Evolutionary conservation across 1,140 invertebrate genomes (phyloP), one percentile per base, ranked within the genome.

Genomic region (Vanessa tameamea): DNA sequence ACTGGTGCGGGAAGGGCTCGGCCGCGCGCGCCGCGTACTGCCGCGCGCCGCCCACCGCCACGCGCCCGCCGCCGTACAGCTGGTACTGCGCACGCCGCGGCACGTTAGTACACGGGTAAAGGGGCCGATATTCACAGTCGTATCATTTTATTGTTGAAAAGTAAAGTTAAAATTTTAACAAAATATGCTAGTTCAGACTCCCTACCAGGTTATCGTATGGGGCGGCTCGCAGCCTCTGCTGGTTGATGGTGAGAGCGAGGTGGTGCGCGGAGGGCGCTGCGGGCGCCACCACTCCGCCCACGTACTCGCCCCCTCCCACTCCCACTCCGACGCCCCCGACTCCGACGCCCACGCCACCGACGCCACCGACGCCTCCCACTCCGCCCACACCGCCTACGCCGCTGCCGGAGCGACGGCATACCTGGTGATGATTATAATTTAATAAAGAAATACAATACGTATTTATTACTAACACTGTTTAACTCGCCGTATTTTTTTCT

Each of bases 1-100:
- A 92, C 84, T 97, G 97, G 87, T 97, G 97, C 82, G 96, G 96
- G 91, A 98, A 97, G 75, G 95, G 95, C 88, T 97, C 96, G 37
- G 95, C 93, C 84, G 96, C 92, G 73, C 84, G 93, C 76, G 92
- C 92, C 75, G 89, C 93, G 86, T 87, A 94, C 92, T 77, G 95
- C 82, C 92, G 94, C 94, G 88, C 95, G 92, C 77, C 95, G 94
- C 53, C 95, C 94, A 81, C 96, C 93, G 87, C 96, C 94, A 83
- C 96, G 91, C 95, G 94, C 5, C 96, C 95, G 79, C 96, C 97
- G 13, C 85, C 82, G 88, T 98, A 98, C 82, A 98, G 95, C 86
- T 97, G 97, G 93, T 98, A 99, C 96, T 97, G 93, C 94, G 13
- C 13, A 12, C 13, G 7, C 26, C 1, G 48, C 0, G 0, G n/a